Evolutionary conservation across 30 jellyfish, hydroid and myxozoan genomes (phyloP).

Genomic region (Hydractinia symbiolongicarpus): DNA sequence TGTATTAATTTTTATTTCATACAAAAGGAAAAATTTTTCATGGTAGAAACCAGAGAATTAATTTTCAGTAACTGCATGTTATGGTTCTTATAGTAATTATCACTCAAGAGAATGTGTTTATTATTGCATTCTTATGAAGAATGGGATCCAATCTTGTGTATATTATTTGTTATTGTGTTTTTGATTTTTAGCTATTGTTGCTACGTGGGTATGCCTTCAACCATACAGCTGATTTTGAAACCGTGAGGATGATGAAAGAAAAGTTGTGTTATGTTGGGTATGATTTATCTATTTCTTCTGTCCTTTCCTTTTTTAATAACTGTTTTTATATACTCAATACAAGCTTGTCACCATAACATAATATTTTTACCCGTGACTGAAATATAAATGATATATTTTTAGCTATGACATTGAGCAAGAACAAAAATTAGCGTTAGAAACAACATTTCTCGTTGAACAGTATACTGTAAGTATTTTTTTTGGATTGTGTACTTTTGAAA

Average conservation of each 20-base stretch:
- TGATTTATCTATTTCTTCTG: neutral
- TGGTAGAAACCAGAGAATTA: too few relatives aligned
- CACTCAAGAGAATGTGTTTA: too few relatives aligned
- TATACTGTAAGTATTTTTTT: constrained; percentile 55
- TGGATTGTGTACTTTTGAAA: too few relatives aligned
- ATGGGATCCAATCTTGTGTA: too few relatives aligned
- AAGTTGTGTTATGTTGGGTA: constrained; percentile 99
- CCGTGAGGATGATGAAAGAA: constrained; percentile 99
- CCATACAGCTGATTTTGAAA: constrained; percentile 99
- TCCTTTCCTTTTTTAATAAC: too few relatives aligned
- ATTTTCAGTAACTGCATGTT: too few relatives aligned
- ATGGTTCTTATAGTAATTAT: too few relatives aligned
- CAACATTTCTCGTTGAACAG: constrained; percentile 95
- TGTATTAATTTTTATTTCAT: too few relatives aligned
- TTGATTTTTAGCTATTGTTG: constrained; percentile 62
- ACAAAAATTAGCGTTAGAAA: constrained; percentile 93
- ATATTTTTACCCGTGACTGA: neutral
- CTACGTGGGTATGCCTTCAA: constrained; percentile 98
- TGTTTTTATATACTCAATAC: too few relatives aligned
- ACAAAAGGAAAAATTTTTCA: too few relatives aligned
- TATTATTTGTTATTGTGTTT: too few relatives aligned
- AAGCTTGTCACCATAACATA: neutral
- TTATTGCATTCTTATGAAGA: too few relatives aligned
- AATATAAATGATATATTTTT: neutral
- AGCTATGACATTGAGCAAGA: constrained; percentile 96